Base-by-base conservation (phyloP, 2,797 vertebrate genomes). In the Sternarchorhynchus goeldii region DNA sequence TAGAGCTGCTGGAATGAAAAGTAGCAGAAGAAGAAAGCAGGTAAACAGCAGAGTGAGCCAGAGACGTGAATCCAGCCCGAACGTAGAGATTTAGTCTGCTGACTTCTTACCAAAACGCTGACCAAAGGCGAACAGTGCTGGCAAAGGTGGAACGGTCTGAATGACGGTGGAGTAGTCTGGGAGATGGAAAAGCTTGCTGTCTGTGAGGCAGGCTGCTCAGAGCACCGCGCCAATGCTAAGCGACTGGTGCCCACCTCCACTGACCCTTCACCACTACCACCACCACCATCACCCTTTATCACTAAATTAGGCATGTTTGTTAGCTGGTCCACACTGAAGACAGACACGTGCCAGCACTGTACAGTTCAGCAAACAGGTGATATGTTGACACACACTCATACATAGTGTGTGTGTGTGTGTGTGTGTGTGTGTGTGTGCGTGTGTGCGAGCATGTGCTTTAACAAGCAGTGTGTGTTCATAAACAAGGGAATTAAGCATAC, bases 251-350 rank as follows among this genome's bases (percentile, higher is more conserved):
- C 18, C 36, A n/a, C 1, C 31, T 18, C 5, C 21, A 60, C 59
- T 1, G 31, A 91, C 91, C 93, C 94, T 93, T 95, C 92, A 94
- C 95, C 87, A 79, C 10, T 10, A 41, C 3, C 39, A 45, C 41
- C 41, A 7, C 41, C 45, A 12, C 63, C 91, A 90, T 92, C 94
- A 93, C 93, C 94, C 93, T 94, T 91, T 88, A 89, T 25, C 25
- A 93, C 94, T 95, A 96, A 96, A 96, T 96, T 95, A 94, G 92
- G 85, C 89, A 96, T 96, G 95, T 98, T 98, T 96, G 95, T 96
- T 96, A 95, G 93, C 94, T 93, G 92, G 92, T 86, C 90, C 93
- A 88, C 90, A 90, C 91, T 50, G 34, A 73, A 65, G 17, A 31
- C 18, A 25, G 41, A 29, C 58, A 66, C 18, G 77, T 17, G n/a